Evolutionary conservation across 35 echinoderm and acorn worm genomes (phyloP).

Genomic region (Acanthaster planci): DNA sequence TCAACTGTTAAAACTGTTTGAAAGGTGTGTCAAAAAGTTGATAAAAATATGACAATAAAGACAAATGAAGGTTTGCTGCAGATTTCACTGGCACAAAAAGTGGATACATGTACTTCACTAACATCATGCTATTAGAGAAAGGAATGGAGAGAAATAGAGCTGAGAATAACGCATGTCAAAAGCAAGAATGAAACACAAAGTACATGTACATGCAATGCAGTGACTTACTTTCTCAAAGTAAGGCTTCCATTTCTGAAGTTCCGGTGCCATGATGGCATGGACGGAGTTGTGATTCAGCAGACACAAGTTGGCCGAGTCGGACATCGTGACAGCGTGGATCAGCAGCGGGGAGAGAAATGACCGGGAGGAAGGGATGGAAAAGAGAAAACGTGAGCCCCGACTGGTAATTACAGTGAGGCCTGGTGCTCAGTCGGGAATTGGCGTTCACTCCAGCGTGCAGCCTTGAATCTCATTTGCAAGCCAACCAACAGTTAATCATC

Average conservation of each 20-base stretch:
- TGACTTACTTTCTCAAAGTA: conserved; percentile 46
- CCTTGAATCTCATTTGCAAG: conserved; percentile 16
- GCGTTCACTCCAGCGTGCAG: background rate
- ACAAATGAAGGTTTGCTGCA: too few species aligned
- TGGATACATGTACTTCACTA: background rate
- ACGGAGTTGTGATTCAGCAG: conserved; percentile 34
- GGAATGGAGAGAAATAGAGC: background rate
- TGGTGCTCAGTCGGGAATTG: conserved; percentile 15
- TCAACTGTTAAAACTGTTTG: too few species aligned
- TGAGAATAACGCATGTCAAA: background rate
- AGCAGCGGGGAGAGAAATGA: background rate
- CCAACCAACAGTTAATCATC: conserved; percentile 23
- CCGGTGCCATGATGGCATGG: conserved; percentile 20
- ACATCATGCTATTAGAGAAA: background rate
- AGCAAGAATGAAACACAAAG: background rate
- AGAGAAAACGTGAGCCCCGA: background rate
- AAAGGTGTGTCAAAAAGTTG: too few species aligned
- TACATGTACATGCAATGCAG: background rate
- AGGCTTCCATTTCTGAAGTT: conserved; percentile 48
- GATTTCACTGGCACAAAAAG: too few species aligned
- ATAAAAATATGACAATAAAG: too few species aligned
- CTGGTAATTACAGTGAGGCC: conserved; percentile 22
- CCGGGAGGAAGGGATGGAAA: background rate
- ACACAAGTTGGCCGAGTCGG: conserved; percentile 38
- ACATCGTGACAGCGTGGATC: conserved; percentile 15